phyloP scores from a whole-genome alignment of 2,113 vertebrate species.

The Grammomys surdaster region DNA sequence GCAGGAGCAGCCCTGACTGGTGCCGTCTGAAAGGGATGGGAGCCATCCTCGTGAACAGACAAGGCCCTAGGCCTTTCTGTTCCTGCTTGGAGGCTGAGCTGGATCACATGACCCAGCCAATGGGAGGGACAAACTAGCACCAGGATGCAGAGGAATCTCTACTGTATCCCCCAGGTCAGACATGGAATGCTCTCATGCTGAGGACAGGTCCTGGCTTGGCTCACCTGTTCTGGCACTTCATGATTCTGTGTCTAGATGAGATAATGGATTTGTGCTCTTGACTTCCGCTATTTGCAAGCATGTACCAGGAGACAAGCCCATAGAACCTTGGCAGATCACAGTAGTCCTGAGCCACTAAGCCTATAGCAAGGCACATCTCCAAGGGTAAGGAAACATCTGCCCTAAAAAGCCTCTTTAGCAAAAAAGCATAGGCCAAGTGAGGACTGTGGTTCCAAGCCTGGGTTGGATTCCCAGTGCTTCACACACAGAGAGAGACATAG shows the following conservation, averaged over 20 bases:
- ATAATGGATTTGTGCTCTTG: neutral
- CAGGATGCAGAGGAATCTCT: neutral
- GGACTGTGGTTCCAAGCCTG: neutral
- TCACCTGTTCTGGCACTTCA: neutral
- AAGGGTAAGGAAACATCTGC: slow-evolving; percentile 1
- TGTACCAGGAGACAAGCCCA: neutral
- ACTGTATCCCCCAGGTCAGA: slow-evolving; percentile 5
- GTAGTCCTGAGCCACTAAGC: neutral
- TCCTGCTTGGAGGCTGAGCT: slow-evolving; percentile 46
- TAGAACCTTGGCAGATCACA: neutral
- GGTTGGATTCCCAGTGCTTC: neutral
- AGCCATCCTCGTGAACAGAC: slow-evolving; percentile 53
- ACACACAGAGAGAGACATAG: neutral
- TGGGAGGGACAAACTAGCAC: neutral
- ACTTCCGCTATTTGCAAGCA: neutral
- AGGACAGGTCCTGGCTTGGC: neutral
- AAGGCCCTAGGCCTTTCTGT: slow-evolving; percentile 50
- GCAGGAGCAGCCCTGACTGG: slow-evolving; percentile 70
- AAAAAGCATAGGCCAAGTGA: neutral
- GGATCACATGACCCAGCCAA: neutral
- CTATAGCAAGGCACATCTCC: neutral
- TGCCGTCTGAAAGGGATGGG: slow-evolving; percentile 68
- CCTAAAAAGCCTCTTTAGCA: neutral
- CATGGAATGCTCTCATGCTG: neutral
- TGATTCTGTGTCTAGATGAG: neutral